Base-by-base conservation (phyloP, 2,888 invertebrate genomes). In the Scrobipalpa costella region DNA sequence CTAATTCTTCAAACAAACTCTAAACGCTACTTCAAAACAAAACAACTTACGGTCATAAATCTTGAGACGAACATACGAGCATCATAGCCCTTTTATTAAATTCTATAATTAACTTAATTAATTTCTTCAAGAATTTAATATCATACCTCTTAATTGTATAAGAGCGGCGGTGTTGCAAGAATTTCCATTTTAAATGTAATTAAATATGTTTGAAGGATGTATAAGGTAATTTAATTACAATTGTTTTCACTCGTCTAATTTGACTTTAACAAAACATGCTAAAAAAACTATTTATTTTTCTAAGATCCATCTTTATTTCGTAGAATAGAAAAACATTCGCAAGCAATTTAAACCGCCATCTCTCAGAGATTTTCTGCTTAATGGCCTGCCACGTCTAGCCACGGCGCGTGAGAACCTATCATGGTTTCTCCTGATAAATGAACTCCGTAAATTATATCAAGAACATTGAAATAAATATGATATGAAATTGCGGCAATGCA, bases 391-490 rank as follows among this genome's bases (percentile, higher is more conserved):
- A 38, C 40, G 61, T 60, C 49, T 59, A 34, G 60, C 49, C 44
- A 47, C 68, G 64, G 68, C 70, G 67, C 74, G 75, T 78, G 73
- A 73, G 73, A 73, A 71, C 71, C 71, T 77, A 69, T 69, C 69
- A 73, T 72, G 71, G 67, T 69, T 62, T 71, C 69, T 70, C 68
- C 68, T n/a, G 49, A 60, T 60, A 60, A 60, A 60, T 60, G 60
- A 49, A 59, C 27, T 44, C 38, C 21, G 59, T 59, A 59, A 60
- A 60, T 60, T 60, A 49, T 60, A 60, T 49, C 49, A 17, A 27
- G 19, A 63, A 66, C 61, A 65, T 62, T 62, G 52, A 47, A 64
- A 57, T 63, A 62, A 57, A 61, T 66, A 58, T 13, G 49, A 61
- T 66, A 58, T n/a, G 49, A 34, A 64, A 63, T 64, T 58, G 58